Conservation (phyloP, 2,888 invertebrate species). For the Ormyrus pomaceus region DNA sequence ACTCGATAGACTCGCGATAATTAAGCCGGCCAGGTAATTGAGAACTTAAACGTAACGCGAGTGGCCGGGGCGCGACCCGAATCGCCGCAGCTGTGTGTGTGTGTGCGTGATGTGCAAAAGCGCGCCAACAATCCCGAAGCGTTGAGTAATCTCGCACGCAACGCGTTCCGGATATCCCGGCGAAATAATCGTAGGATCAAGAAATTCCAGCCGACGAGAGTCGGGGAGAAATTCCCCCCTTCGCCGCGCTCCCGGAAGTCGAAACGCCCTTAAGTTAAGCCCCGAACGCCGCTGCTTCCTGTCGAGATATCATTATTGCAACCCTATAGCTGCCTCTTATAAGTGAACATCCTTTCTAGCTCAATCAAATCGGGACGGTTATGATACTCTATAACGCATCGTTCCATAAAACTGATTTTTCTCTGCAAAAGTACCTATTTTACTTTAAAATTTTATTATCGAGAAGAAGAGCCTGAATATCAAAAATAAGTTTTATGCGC, state of each 20-base stretch:
- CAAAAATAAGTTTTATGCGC: too few relatives aligned
- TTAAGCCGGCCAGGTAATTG: slow-evolving; percentile 53
- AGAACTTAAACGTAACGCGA: slow-evolving; percentile 53
- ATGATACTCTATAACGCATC: too few relatives aligned
- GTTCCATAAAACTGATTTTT: too few relatives aligned
- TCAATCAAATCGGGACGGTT: neutral
- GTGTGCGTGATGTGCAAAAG: too few relatives aligned
- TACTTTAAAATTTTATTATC: too few relatives aligned
- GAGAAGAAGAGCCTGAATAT: too few relatives aligned
- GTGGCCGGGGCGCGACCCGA: slow-evolving; percentile 10
- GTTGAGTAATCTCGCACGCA: slow-evolving; percentile 57
- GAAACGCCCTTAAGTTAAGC: slow-evolving; percentile 26
- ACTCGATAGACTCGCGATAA: slow-evolving; percentile 50
- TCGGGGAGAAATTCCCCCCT: neutral
- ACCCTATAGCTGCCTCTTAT: neutral
- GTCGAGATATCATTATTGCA: slow-evolving; percentile 8
- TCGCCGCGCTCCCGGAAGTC: slow-evolving; percentile 11
- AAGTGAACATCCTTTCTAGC: neutral
- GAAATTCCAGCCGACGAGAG: slow-evolving; percentile 58
- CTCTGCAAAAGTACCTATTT: too few relatives aligned
- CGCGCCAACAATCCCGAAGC: neutral
- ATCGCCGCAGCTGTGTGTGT: too few relatives aligned
- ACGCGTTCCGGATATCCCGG: slow-evolving; percentile 70
- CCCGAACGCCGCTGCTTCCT: slow-evolving; percentile 21
- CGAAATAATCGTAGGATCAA: slow-evolving; percentile 68